A percentile compares a stretch with the other conserved stretches of the same genome.
phyloP scores from a whole-genome alignment of 2,797 vertebrate genomes.

The Clarias laeviceps region DNA sequence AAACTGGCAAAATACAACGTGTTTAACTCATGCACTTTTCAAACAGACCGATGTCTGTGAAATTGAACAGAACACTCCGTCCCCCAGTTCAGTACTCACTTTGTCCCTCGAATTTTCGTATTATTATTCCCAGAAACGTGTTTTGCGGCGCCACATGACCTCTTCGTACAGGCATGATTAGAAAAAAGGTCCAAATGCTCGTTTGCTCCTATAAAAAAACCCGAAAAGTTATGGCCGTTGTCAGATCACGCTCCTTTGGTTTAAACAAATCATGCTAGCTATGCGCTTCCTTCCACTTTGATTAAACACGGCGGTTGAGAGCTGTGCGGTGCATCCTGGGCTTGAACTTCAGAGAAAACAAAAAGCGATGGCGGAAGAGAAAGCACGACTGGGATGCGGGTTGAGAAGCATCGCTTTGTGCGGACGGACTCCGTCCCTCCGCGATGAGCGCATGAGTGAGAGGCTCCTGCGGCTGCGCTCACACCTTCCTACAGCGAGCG shows the following conservation, averaged over 20 bases:
- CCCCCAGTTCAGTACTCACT: constrained; percentile 82
- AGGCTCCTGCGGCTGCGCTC: constrained; percentile 70
- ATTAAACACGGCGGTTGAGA: constrained; percentile 63
- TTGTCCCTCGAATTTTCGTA: constrained; percentile 98
- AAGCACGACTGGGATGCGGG: constrained; percentile 63
- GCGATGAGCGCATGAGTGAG: constrained; percentile 74
- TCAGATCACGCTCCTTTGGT: constrained; percentile 70
- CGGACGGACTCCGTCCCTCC: constrained; percentile 77
- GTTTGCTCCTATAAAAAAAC: constrained; percentile 72
- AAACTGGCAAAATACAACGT: not conserved
- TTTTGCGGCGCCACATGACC: constrained; percentile 99
- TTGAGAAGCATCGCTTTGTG: constrained; percentile 82
- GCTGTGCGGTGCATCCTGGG: constrained; percentile 61
- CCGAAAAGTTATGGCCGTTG: constrained; percentile 80
- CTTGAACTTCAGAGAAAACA: constrained; percentile 67
- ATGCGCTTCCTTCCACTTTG: constrained; percentile 75
- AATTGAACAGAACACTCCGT: not conserved
- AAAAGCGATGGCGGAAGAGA: constrained; percentile 69
- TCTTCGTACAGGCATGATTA: constrained; percentile 97
- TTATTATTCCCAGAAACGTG: constrained; percentile 97
- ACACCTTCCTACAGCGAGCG: constrained; percentile 1
- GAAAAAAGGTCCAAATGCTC: constrained; percentile 67
- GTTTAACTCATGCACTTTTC: not conserved
- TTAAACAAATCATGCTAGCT: constrained; percentile 75
- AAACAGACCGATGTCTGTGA: not conserved